Conservation (phyloP, 2,888 invertebrate species). For the Epirrhoe tristata region DNA sequence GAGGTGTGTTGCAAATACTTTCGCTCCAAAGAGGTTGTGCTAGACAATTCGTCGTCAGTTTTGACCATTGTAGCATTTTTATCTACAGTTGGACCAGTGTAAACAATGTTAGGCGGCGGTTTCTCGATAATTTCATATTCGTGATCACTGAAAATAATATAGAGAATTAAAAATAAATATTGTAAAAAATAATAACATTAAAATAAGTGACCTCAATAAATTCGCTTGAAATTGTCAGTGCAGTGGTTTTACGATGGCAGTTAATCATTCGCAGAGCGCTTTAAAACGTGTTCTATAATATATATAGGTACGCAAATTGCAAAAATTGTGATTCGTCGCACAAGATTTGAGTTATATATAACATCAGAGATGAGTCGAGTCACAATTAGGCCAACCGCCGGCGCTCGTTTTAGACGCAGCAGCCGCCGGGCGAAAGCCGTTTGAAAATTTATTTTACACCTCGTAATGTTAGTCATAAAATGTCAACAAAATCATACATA, state of each 20-base stretch:
- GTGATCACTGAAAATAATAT: conserved; percentile 91
- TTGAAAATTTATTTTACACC: conserved; percentile 66
- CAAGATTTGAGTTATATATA: conserved; percentile 76
- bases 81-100: conserved; percentile 69
- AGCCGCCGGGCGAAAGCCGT: conserved; percentile 72
- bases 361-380: conserved; percentile 71
- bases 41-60: conserved; percentile 81
- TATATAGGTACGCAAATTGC: conserved; percentile 59
- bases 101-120: conserved; percentile 81
- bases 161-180: conserved; percentile 26
- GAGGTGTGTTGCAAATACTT: conserved; percentile 81
- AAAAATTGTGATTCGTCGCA: conserved; percentile 62
- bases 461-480: conserved; percentile 69
- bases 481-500: conserved; percentile 59
- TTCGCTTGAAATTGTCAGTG: conserved; percentile 51
- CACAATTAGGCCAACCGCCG: conserved; percentile 82
- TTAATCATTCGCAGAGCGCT: conserved; percentile 53
- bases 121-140: conserved; percentile 96
- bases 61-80: conserved; percentile 67
- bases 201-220: conserved; percentile 29
- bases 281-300: conserved; percentile 37
- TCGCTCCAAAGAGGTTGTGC: conserved; percentile 79
- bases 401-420: conserved; percentile 84
- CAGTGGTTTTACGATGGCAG: conserved; percentile 23
- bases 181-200: conserved; percentile 10